A percentile compares a stretch with the other conserved stretches of the same genome.
Conservation (phyloP, 2,888 invertebrate species). For the Zonitis immaculata region DNA sequence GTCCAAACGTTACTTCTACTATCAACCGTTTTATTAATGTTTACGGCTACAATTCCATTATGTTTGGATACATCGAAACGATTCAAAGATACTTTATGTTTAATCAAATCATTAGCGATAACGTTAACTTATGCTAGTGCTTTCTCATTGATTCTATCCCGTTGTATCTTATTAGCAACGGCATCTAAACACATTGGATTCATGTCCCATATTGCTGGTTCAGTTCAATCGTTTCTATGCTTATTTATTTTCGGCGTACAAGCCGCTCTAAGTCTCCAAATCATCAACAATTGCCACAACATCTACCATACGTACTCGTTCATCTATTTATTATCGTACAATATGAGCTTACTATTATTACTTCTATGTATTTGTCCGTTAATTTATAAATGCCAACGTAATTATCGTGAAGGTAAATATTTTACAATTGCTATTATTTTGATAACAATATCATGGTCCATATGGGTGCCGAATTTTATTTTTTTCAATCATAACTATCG, state of each 20-base stretch:
- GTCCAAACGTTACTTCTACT: conserved; percentile 51
- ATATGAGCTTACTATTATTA: conserved; percentile 56
- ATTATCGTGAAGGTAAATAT: conserved; percentile 63
- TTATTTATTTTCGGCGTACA: conserved; percentile 62
- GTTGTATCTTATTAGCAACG: conserved; percentile 62
- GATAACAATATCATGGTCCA: conserved; percentile 56
- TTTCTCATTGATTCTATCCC: conserved; percentile 61
- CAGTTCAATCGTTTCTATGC: conserved; percentile 60
- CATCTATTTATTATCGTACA: conserved; percentile 56
- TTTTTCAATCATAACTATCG: conserved; percentile 52
- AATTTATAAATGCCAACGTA: conserved; percentile 59
- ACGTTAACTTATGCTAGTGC: conserved; percentile 59
- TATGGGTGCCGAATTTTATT: conserved; percentile 56
- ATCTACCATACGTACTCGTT: conserved; percentile 50
- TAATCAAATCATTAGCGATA: conserved; percentile 55
- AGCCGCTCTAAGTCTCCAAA: conserved; percentile 52
- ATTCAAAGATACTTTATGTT: conserved; percentile 48
- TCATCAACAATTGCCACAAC: conserved; percentile 49
- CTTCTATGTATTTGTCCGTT: conserved; percentile 58
- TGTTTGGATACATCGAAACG: conserved; percentile 44
- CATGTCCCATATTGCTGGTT: conserved; percentile 65
- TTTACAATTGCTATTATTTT: conserved; percentile 54
- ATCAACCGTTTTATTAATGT: conserved; percentile 50
- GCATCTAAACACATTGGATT: conserved; percentile 63
- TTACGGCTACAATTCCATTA: conserved; percentile 52